These are phyloP conservation scores for Manis pentadactyla DNA, from an alignment of 2,797 vertebrate genomes.

Conservation along the genomic window DNA sequence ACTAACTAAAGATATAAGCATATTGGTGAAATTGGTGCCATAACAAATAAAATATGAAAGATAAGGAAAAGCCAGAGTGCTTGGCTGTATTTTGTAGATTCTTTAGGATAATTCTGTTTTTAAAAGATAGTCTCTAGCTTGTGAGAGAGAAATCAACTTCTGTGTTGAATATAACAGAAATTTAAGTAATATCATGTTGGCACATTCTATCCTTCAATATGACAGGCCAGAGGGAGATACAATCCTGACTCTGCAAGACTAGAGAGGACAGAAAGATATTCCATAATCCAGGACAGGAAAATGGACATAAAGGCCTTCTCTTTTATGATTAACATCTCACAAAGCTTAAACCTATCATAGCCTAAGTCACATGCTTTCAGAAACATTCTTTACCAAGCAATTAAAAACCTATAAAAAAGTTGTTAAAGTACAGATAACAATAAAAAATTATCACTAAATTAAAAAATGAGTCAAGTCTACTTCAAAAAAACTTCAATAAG, in stretches of 20 bases:
- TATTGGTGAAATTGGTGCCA: neutral
- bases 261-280: neutral
- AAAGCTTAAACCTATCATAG: slow-evolving; percentile 37
- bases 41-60: slow-evolving; percentile 20
- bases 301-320: neutral
- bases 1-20: neutral
- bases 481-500: neutral
- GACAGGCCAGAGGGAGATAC: neutral
- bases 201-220: neutral
- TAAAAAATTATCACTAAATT: slow-evolving; percentile 51
- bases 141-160: slow-evolving; percentile 22
- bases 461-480: slow-evolving; percentile 38
- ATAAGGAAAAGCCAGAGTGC: neutral
- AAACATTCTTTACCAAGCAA: slow-evolving; percentile 56
- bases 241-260: slow-evolving; percentile 7
- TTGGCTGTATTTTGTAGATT: neutral
- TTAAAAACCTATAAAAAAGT: slow-evolving; percentile 16
- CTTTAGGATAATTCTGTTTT: slow-evolving; percentile 33
- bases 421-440: slow-evolving; percentile 40
- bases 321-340: slow-evolving; percentile 45
- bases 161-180: slow-evolving; percentile 1
- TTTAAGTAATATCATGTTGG: neutral
- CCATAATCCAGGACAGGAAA: neutral
- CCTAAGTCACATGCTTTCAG: slow-evolving; percentile 12
- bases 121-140: slow-evolving; percentile 35